phyloP scores from a whole-genome alignment of 2,888 invertebrate genomes.

The Halictus ligatus region DNA sequence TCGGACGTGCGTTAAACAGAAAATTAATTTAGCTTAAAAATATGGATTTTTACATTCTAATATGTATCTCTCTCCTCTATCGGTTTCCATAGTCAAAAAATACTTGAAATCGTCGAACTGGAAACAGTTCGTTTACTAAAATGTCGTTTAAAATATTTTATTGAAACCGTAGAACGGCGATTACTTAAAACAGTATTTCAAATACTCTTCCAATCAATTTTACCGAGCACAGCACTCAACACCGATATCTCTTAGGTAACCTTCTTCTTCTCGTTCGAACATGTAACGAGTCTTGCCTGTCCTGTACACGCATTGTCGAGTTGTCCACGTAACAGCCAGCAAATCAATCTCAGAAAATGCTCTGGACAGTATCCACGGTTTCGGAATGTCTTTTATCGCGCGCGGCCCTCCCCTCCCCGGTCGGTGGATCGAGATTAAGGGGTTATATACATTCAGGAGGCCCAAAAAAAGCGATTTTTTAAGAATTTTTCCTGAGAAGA shows the following conservation, averaged over 20 bases:
- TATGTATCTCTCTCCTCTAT: too few species aligned
- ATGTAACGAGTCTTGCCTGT: constrained; percentile 61
- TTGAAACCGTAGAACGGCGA: not conserved
- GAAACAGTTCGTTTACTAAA: not conserved
- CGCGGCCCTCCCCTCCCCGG: not conserved
- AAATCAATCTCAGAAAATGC: constrained; percentile 45
- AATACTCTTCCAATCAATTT: not conserved
- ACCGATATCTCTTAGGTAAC: constrained; percentile 57
- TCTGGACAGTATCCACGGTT: constrained; percentile 24
- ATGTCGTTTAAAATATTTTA: not conserved
- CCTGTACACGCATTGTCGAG: constrained; percentile 52
- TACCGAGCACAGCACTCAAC: constrained; percentile 1
- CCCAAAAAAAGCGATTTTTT: too few species aligned
- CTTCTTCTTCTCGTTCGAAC: constrained; percentile 32
- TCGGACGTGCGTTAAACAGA: not conserved
- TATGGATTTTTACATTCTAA: too few species aligned
- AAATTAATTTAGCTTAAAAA: not conserved
- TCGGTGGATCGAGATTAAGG: constrained; percentile 37
- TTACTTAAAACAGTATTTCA: not conserved
- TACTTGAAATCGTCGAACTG: not conserved
- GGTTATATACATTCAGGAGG: too few species aligned
- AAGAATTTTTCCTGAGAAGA: too few species aligned
- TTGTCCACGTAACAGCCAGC: constrained; percentile 53
- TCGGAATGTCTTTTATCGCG: constrained; percentile 24
- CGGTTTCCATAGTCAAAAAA: not conserved